Evolutionary conservation across 2,797 vertebrate species (phyloP).

Genomic region (Malurus leucopterus): DNA sequence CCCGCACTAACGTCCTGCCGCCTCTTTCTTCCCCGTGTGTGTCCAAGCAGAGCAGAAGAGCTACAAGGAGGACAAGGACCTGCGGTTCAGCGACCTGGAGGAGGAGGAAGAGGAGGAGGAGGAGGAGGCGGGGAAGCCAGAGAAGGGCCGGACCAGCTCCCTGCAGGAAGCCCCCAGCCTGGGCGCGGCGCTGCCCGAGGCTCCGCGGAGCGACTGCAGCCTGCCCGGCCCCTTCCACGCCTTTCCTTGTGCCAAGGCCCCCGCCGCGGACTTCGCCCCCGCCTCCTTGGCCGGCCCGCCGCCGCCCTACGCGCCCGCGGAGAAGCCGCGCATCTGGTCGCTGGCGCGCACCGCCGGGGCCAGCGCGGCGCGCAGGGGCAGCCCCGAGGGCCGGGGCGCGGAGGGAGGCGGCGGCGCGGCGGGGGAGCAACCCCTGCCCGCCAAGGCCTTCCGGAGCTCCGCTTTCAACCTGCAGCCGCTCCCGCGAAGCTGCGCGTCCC

Average conservation of each 20-base stretch:
- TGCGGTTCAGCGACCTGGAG: constrained; percentile 86
- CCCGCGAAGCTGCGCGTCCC: constrained; percentile 82
- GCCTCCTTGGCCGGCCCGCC: constrained; percentile 42
- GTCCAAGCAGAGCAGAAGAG: constrained; percentile 56
- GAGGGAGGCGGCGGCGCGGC: neutral
- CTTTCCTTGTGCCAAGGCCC: constrained; percentile 76
- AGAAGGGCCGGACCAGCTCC: constrained; percentile 16
- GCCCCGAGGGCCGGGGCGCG: neutral
- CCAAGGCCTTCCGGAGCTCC: constrained; percentile 79
- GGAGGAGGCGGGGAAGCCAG: constrained; percentile 14
- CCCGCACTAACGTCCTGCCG: neutral
- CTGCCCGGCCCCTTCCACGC: constrained; percentile 74
- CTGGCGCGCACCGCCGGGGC: constrained; percentile 86
- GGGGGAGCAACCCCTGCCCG: constrained; percentile 60
- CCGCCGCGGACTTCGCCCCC: constrained; percentile 42
- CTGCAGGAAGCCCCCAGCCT: constrained; percentile 33
- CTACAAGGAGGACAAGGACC: constrained; percentile 81
- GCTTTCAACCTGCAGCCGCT: constrained; percentile 81
- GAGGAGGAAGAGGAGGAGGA: constrained; percentile 83
- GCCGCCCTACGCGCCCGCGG: constrained; percentile 70
- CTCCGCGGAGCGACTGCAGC: constrained; percentile 76
- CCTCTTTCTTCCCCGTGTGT: neutral
- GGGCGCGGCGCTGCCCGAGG: constrained; percentile 15
- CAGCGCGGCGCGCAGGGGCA: constrained; percentile 15
- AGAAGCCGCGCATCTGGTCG: constrained; percentile 94